A percentile compares a stretch with the other conserved stretches of the same genome.
phyloP scores from a whole-genome alignment of 2,113 vertebrate genomes.

The Nycticorax nycticorax region DNA sequence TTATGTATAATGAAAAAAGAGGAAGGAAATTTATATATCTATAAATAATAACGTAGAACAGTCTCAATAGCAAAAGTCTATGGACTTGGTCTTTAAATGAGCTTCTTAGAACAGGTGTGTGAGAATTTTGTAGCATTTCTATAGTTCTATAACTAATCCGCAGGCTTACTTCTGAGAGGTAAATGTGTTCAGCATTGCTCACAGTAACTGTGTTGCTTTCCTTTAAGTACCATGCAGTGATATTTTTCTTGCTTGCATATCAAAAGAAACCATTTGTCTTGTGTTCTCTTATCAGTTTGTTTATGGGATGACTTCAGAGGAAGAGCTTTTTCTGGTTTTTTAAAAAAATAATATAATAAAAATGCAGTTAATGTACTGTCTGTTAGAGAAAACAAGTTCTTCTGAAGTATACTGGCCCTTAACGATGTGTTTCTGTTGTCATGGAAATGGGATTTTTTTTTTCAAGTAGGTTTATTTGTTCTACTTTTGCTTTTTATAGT shows the following conservation, averaged over 20 bases:
- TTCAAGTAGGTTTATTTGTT: slow-evolving; percentile 62
- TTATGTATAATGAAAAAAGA: neutral
- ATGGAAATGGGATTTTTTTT: slow-evolving; percentile 68
- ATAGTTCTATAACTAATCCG: neutral
- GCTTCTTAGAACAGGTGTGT: neutral
- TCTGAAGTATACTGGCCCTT: slow-evolving; percentile 54
- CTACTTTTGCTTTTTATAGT: slow-evolving; percentile 71
- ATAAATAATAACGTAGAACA: neutral
- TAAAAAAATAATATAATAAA: neutral
- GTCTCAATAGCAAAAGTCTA: neutral
- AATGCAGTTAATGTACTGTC: neutral
- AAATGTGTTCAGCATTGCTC: neutral
- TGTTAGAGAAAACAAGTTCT: neutral
- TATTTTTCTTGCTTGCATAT: neutral
- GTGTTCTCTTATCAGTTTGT: neutral
- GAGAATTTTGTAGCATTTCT: neutral
- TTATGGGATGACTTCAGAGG: neutral
- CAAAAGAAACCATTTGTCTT: neutral
- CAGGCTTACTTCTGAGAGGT: neutral
- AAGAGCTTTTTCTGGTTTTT: neutral
- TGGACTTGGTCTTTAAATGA: neutral
- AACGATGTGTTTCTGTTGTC: slow-evolving; percentile 73
- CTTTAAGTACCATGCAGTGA: neutral
- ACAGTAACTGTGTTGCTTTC: neutral
- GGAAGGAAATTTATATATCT: neutral